Percentiles rank a stretch among this genome's conserved stretches.
These are phyloP conservation scores for Pteropus alecto DNA, from an alignment of 2,113 vertebrate species.

Conservation along the genomic window DNA sequence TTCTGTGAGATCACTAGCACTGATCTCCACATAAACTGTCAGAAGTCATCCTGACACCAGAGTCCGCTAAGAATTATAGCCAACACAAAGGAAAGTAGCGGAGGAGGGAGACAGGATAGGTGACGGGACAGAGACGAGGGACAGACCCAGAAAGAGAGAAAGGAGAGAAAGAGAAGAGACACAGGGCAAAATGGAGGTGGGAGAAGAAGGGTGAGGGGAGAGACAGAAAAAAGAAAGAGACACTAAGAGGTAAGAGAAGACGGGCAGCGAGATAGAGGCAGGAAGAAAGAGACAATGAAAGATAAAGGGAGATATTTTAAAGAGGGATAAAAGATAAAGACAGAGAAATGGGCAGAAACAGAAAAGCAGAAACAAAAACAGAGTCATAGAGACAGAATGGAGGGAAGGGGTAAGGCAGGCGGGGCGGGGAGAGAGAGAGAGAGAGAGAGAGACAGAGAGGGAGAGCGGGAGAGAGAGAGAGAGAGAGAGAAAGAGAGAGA, in stretches of 20 bases:
- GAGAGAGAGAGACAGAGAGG: not conserved
- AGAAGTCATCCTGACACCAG: not conserved
- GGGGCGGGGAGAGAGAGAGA: not conserved
- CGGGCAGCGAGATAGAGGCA: not conserved
- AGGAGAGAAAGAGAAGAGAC: not conserved
- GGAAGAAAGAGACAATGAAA: not conserved
- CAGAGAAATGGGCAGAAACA: not conserved
- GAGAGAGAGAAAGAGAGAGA: not conserved
- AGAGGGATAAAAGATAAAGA: not conserved
- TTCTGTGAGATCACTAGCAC: not conserved
- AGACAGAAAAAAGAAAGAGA: not conserved
- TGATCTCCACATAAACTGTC: not conserved
- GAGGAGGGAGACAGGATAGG: not conserved
- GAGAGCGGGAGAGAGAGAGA: not conserved
- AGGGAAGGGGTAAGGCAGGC: no score
- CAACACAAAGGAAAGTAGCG: not conserved
- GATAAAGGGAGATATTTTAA: not conserved
- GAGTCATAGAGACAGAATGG: not conserved
- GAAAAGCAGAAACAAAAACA: not conserved
- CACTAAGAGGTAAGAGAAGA: not conserved
- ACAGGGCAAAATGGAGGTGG: fast-evolving
- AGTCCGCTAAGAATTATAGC: not conserved
- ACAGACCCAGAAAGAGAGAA: not conserved
- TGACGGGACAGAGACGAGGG: not conserved
- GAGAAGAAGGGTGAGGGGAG: not conserved